Base-by-base conservation (phyloP, 2,797 vertebrate species). In the Lophura swinhoii region DNA sequence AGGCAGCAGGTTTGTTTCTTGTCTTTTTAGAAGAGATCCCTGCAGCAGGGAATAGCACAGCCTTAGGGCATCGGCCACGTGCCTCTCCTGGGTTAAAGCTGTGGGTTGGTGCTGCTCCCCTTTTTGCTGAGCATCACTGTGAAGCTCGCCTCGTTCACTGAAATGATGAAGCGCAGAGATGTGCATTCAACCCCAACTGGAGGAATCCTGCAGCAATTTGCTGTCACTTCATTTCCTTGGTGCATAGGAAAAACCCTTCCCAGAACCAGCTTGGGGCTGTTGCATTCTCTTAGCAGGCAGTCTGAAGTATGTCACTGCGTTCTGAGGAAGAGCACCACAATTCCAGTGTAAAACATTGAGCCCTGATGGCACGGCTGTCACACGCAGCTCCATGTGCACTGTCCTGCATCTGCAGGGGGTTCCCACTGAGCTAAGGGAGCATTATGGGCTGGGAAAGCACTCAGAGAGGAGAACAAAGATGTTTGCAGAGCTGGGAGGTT, bases 21-120 rank as follows among this genome's bases (percentile, higher is more conserved):
- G 2, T 1, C 1, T 48, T 28, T 24, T 28, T 4, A 3, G 37
- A 9, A 44, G 31, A 8, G 46, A 53, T 66, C 60, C 20, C 3
- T 17, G 70, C 24, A 58, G 69, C 69, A 78, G n/a, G 18, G 22
- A 24, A n/a, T 6, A 15, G 63, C 24, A 5, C n/a, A 4, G 29
- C 66, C 39, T 15, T 26, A 21, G 44, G 23, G 10, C 6, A 1
- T n/a, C 14, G 15, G 43, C 10, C 18, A 3, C 2, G 14, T 39
- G 23, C 22, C 37, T 73, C 31, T n/a, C 4, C 2, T 12, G 6
- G 48, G 4, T 14, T 6, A 14, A n/a, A 48, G 2, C 58, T 24
- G 51, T 0, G 1, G 20, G 1, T 20, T 8, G 0, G 8, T 14
- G 0, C 58, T 63, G 49, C 3, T 68, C 16, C 1, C 0, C n/a